Evolutionary conservation across 2,888 invertebrate genomes (phyloP).

Genomic region (Junonia oenone): DNA sequence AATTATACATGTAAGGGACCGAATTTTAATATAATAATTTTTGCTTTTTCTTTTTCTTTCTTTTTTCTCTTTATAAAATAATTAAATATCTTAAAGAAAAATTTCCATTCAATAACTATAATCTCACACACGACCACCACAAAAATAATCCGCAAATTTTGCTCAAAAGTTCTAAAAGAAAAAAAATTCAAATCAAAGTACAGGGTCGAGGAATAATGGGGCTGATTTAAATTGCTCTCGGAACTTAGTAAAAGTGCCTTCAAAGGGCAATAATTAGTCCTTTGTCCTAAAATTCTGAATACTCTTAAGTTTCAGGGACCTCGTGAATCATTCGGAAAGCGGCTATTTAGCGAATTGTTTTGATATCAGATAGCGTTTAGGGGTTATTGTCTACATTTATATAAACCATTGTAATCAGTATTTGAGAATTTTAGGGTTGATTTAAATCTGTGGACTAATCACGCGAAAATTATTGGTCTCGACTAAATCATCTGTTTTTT

Average conservation of each 20-base stretch:
- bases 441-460: too few relatives aligned
- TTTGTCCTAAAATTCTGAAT: conserved; percentile 49
- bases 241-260: conserved; percentile 42
- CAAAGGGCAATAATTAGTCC: conserved; percentile 61
- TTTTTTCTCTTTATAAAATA: too few relatives aligned
- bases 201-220: conserved; percentile 44
- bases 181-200: conserved; percentile 8
- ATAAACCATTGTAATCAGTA: not conserved
- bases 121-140: too few relatives aligned
- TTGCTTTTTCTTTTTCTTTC: too few relatives aligned
- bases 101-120: too few relatives aligned
- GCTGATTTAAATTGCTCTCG: conserved; percentile 48
- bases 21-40: not conserved
- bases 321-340: conserved; percentile 38
- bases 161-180: conserved; percentile 13
- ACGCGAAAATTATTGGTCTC: too few relatives aligned
- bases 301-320: conserved; percentile 36
- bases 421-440: too few relatives aligned
- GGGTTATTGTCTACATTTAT: not conserved
- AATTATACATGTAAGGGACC: not conserved
- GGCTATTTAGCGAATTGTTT: conserved; percentile 1
- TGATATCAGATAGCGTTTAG: not conserved
- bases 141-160: not conserved
- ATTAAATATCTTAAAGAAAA: too few relatives aligned
- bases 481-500: too few relatives aligned